Evolutionary conservation across 1,140 invertebrate genomes (phyloP).

Genomic region (Halyomorpha halys): DNA sequence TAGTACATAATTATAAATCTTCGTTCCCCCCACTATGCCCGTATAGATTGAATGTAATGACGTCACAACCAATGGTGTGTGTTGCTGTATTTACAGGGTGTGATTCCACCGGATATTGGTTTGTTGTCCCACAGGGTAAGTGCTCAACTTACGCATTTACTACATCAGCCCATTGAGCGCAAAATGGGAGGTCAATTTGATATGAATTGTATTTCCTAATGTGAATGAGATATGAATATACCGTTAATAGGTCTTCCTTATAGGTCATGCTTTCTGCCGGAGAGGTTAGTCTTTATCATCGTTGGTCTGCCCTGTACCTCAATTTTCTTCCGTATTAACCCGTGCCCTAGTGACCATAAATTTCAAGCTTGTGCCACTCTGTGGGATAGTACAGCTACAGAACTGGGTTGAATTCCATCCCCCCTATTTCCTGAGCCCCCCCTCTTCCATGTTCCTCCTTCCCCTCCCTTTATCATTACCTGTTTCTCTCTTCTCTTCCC

Average conservation of each 20-base stretch:
- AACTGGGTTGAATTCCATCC: constrained; percentile 18
- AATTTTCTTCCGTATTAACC: background rate
- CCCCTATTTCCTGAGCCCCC: background rate
- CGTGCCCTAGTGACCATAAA: background rate
- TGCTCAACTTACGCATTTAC: background rate
- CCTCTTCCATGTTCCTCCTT: background rate
- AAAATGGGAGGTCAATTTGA: background rate
- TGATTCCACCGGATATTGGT: constrained; percentile 25
- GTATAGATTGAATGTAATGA: constrained; percentile 25
- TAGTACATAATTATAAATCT: constrained; percentile 1
- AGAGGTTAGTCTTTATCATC: background rate
- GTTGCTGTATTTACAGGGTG: constrained; percentile 24
- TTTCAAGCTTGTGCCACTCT: background rate
- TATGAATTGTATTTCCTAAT: no score
- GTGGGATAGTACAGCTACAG: background rate
- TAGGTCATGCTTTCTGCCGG: background rate
- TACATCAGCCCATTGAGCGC: background rate
- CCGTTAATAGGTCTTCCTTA: background rate
- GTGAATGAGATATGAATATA: no score
- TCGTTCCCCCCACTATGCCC: constrained; percentile 14
- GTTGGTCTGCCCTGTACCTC: background rate
- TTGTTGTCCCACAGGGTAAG: constrained; percentile 17
- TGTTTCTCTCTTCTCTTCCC: constrained; percentile 1
- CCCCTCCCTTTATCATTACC: constrained; percentile 11
- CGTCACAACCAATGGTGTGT: constrained; percentile 26